Evolutionary conservation across 2,113 vertebrate genomes (phyloP).

Genomic region (Siniperca chuatsi): DNA sequence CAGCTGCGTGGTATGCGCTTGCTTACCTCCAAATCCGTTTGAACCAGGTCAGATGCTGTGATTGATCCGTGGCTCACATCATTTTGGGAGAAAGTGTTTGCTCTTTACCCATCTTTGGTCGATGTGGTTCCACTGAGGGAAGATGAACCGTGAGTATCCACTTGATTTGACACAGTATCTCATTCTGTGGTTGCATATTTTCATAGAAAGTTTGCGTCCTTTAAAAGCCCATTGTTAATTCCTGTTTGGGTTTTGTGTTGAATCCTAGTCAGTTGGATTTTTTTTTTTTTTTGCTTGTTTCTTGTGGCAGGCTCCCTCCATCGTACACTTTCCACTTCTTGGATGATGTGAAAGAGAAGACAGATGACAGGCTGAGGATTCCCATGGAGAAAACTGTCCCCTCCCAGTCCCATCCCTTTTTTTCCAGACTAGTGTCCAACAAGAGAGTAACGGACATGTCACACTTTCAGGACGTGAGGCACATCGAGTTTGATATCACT

Average conservation of each 20-base stretch:
- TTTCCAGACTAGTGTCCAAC: conserved; percentile 86
- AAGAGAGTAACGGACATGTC: conserved; percentile 84
- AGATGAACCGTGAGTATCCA: conserved; percentile 85
- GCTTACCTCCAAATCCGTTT: conserved; percentile 10
- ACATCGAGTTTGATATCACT: conserved; percentile 89
- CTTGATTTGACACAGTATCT: not conserved
- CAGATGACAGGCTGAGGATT: fast-evolving
- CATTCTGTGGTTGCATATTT: not conserved
- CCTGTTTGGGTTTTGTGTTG: not conserved
- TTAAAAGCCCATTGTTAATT: not conserved
- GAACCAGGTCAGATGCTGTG: conserved; percentile 89
- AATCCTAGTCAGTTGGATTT: not conserved
- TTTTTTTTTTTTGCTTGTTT: not conserved
- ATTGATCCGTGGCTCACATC: conserved; percentile 90
- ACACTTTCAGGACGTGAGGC: conserved; percentile 96
- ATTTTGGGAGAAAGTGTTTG: conserved; percentile 89
- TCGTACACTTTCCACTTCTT: conserved; percentile 87
- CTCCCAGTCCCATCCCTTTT: conserved; percentile 82
- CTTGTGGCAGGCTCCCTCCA: conserved; percentile 87
- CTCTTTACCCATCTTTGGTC: conserved; percentile 82
- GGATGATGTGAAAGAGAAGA: conserved; percentile 58
- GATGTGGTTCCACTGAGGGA: conserved; percentile 79
- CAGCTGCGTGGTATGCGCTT: not conserved
- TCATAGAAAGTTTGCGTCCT: not conserved
- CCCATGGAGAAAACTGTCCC: conserved; percentile 40